A percentile compares a stretch with the other conserved stretches of the same genome.
phyloP scores from a whole-genome alignment of 2,888 invertebrate species.

The Apotomis betuletana region DNA sequence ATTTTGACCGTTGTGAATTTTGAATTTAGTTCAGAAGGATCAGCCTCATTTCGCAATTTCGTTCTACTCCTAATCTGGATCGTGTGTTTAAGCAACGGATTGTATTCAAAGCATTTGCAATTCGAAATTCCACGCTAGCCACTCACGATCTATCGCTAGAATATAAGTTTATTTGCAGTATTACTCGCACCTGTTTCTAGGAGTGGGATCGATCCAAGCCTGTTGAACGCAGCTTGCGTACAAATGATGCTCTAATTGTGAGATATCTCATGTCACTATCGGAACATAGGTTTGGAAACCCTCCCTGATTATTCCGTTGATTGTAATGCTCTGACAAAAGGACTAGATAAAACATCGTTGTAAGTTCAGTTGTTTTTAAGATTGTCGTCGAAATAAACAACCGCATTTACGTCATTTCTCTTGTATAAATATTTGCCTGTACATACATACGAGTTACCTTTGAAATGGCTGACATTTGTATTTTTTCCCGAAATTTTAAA shows the following conservation, averaged over 20 bases:
- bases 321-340: not conserved
- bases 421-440: too few species aligned
- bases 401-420: too few species aligned
- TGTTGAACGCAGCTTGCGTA: constrained; percentile 32
- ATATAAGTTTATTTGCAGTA: constrained; percentile 20
- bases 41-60: not conserved
- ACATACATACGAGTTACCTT: too few species aligned
- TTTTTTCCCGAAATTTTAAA: too few species aligned
- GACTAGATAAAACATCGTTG: too few species aligned
- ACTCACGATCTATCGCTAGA: constrained; percentile 16
- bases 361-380: too few species aligned
- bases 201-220: constrained; percentile 24
- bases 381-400: too few species aligned
- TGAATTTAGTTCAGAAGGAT: not conserved
- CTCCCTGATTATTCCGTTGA: not conserved
- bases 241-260: constrained; percentile 40
- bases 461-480: too few species aligned
- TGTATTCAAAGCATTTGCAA: constrained; percentile 21
- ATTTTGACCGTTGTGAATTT: constrained; percentile 2
- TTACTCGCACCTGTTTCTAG: constrained; percentile 36
- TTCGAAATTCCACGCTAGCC: constrained; percentile 20
- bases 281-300: not conserved
- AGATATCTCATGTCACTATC: constrained; percentile 22
- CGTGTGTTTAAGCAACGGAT: not conserved
- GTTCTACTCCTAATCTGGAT: not conserved